Percentiles rank a stretch among this genome's conserved stretches.
These are phyloP conservation scores for Stenodera caucasica DNA, from an alignment of 2,888 invertebrate species.

Conservation along the genomic window DNA sequence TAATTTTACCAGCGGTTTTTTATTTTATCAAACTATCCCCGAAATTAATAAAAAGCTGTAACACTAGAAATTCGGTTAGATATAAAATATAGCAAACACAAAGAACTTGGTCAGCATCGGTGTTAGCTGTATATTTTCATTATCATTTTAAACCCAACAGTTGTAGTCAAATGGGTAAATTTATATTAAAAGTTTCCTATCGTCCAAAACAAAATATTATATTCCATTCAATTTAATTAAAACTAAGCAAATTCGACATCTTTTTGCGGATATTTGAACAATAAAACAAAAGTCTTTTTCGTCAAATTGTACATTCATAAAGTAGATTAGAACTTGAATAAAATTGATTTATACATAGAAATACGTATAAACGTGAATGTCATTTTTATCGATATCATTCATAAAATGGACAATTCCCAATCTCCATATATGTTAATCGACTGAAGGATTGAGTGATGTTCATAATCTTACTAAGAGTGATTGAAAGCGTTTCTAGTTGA, in stretches of 20 bases:
- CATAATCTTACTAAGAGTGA: conserved; percentile 24
- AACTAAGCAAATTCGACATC: conserved; percentile 9
- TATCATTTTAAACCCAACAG: conserved; percentile 35
- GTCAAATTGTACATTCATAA: conserved; percentile 20
- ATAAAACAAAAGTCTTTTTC: conserved; percentile 20
- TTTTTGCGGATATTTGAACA: conserved; percentile 15
- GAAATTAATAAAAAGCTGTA: too few species aligned
- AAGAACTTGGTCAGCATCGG: conserved; percentile 34
- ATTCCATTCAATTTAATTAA: conserved; percentile 30
- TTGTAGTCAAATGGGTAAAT: conserved; percentile 32
- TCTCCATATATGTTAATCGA: too few species aligned
- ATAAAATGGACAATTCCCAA: background rate
- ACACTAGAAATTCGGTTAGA: too few species aligned
- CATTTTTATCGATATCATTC: background rate
- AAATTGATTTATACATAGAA: background rate
- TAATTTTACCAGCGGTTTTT: too few species aligned
- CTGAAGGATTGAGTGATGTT: too few species aligned
- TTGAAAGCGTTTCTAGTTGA: conserved; percentile 19
- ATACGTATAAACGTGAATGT: too few species aligned
- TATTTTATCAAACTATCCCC: background rate
- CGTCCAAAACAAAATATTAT: conserved; percentile 28
- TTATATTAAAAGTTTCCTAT: conserved; percentile 37
- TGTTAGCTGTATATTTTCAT: conserved; percentile 39
- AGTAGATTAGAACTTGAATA: background rate
- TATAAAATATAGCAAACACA: conserved; percentile 32